Evolutionary conservation across 2,888 invertebrate genomes (phyloP), one percentile per base, ranked within the genome.

Genomic region (Andrena flavipes): DNA sequence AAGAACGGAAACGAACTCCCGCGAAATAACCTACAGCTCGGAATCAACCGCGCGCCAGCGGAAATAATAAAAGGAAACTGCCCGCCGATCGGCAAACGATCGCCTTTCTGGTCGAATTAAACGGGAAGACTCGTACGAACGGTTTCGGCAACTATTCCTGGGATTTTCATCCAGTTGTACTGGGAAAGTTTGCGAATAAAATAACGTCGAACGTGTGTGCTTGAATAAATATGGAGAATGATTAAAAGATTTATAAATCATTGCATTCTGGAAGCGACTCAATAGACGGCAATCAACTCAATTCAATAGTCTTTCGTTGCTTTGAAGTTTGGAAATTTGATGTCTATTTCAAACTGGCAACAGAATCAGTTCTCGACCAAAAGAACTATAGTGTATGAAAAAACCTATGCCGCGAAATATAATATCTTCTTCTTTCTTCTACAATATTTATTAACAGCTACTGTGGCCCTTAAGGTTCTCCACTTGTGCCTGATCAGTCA

Each of bases 1-100:
- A 86, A 86, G 84, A 81, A 85, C 82, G 76, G 78, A 82, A 88
- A 84, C 79, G 82, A 82, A 88, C 76, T 74, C 82, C 73, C 78
- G 60, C 84, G 84, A 80, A 82, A 84, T 74, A 87, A 74, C 75
- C 76, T 16, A 68, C 26, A 48, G 63, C 63, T 76, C 80, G 68
- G 63, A 84, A 80, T 85, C 82, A 75, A 77, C 78, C 77, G 74
- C 73, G 75, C 77, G 68, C n/a, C n/a, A 6, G 10, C 54, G 71
- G 73, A 72, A 81, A 81, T 79, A 76, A 86, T 76, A 82, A 82
- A 76, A 76, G 84, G 77, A 76, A 33, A n/a, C 69, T 8, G 63
- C 8, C 51, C 4, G 51, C 35, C 54, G 75, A 42, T 54, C 35
- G 59, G 33, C 42, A 42, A 71, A 64, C 74, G 73, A 69, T 79